These are phyloP conservation scores for Pseudomyrmex flavicornis DNA, from an alignment of 1,140 invertebrate species.

Conservation along the genomic window DNA sequence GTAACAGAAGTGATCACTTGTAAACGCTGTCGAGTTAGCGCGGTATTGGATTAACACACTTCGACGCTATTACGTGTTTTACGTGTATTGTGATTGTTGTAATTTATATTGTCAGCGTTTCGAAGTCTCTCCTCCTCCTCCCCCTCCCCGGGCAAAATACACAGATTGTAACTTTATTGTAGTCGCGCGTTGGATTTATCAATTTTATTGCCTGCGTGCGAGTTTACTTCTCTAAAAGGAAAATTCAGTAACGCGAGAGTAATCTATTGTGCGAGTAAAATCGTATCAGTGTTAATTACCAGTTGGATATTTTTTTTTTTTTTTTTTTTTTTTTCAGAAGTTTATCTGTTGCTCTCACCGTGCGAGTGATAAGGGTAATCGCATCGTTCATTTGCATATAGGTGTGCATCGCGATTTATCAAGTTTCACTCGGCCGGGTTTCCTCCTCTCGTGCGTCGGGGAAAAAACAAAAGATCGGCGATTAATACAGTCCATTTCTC, in stretches of 20 bases:
- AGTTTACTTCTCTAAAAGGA: too few relatives aligned
- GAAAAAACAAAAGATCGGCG: constrained; percentile 3
- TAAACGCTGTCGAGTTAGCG: background rate
- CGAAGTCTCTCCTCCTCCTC: too few relatives aligned
- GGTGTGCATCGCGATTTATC: constrained; percentile 27
- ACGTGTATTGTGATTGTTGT: background rate
- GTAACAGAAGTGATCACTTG: background rate
- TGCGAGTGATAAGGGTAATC: constrained; percentile 15
- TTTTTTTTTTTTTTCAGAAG: background rate
- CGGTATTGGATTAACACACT: background rate
- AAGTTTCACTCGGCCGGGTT: background rate
- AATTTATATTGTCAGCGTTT: too few relatives aligned
- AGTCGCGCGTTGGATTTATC: too few relatives aligned
- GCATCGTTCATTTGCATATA: constrained; percentile 17
- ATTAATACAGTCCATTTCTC: constrained; percentile 35
- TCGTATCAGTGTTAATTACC: background rate
- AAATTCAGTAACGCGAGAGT: too few relatives aligned
- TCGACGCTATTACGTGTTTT: background rate
- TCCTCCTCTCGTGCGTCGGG: background rate
- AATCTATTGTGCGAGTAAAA: background rate
- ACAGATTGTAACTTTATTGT: too few relatives aligned
- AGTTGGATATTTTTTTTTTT: background rate
- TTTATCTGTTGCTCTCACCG: background rate
- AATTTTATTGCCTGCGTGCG: too few relatives aligned
- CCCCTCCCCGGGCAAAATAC: too few relatives aligned